Conservation (phyloP, 2,888 invertebrate species). For the Dorcus parallelipipedus region DNA sequence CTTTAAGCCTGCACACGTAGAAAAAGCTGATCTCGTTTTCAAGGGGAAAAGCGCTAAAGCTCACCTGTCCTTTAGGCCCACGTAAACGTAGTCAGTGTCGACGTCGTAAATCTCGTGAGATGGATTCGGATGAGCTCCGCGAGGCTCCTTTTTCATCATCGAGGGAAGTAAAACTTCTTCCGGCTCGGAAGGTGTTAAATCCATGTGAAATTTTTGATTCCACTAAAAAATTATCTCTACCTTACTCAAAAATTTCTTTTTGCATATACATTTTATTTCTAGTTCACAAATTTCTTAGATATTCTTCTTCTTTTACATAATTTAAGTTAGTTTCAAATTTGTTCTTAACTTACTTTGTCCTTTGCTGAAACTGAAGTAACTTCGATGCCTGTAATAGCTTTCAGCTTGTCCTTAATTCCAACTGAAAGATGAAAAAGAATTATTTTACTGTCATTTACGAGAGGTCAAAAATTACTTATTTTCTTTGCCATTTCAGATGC, state of each 20-base stretch:
- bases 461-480: too few species aligned
- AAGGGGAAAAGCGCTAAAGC: constrained; percentile 19
- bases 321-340: background rate
- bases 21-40: background rate
- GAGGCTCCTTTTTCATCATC: constrained; percentile 48
- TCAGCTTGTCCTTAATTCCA: too few species aligned
- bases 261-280: too few species aligned
- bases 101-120: constrained; percentile 53
- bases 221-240: background rate
- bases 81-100: constrained; percentile 76
- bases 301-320: too few species aligned
- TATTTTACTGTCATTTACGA: too few species aligned
- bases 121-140: constrained; percentile 42
- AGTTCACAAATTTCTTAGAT: too few species aligned
- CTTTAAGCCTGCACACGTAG: constrained; percentile 49
- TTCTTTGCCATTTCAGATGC: too few species aligned
- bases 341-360: too few species aligned
- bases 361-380: too few species aligned
- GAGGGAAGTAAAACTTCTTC: constrained; percentile 24
- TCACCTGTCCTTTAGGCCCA: constrained; percentile 72
- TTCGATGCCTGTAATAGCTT: too few species aligned
- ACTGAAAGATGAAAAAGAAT: too few species aligned
- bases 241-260: too few species aligned
- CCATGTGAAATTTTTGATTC: background rate
- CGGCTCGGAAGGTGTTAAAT: background rate